A percentile compares a stretch with the other conserved stretches of the same genome.
These are phyloP conservation scores for Catagonus wagneri DNA, from an alignment of 2,113 vertebrate genomes.

Conservation along the genomic window DNA sequence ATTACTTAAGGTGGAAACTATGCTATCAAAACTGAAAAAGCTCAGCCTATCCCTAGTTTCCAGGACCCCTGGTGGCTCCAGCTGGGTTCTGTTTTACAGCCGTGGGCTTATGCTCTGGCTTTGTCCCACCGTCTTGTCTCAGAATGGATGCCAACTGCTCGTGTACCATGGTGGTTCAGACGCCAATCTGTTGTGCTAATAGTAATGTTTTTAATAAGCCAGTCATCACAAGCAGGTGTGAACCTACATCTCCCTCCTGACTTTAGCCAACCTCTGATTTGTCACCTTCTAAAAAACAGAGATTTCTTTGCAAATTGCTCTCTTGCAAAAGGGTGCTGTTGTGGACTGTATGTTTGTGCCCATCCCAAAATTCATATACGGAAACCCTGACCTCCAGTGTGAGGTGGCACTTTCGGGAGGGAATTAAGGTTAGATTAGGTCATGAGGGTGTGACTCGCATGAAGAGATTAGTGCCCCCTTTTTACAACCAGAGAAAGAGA, in stretches of 20 bases:
- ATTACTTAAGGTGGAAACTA: conserved; percentile 73
- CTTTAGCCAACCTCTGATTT: not conserved
- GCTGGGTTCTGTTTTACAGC: not conserved
- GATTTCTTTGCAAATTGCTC: not conserved
- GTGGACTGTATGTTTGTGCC: not conserved
- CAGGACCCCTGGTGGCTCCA: not conserved
- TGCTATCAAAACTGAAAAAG: conserved; percentile 4
- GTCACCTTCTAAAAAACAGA: not conserved
- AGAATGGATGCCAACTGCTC: not conserved
- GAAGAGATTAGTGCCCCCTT: not conserved
- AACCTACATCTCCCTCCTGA: not conserved
- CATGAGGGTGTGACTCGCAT: not conserved
- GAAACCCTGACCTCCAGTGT: not conserved
- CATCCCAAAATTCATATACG: not conserved
- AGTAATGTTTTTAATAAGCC: not conserved
- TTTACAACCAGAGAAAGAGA: not conserved
- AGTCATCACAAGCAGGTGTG: not conserved
- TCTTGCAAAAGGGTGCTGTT: not conserved
- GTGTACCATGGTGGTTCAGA: not conserved
- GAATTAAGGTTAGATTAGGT: not conserved
- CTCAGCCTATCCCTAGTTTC: not conserved
- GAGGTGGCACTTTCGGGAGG: not conserved
- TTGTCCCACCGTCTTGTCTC: not conserved
- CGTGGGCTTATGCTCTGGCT: not conserved
- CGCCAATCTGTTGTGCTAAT: not conserved